Conservation (phyloP, 2,888 invertebrate genomes). For the Megalurothrips usitatus region DNA sequence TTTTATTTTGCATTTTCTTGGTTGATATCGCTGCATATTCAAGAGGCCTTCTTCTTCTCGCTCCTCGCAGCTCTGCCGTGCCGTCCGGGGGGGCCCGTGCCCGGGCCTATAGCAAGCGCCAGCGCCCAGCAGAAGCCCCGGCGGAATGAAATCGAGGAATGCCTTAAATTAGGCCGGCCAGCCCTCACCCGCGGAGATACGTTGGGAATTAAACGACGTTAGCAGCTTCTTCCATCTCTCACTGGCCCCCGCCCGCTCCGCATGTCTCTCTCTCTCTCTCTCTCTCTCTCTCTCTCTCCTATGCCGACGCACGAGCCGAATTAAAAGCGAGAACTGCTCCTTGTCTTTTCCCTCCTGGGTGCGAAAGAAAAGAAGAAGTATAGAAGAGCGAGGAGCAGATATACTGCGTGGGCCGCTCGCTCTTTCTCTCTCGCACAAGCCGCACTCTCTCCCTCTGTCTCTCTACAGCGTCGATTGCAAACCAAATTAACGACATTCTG, state of each 20-base stretch:
- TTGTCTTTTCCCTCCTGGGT: background rate
- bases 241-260: background rate
- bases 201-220: slow-evolving; percentile 13
- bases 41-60: background rate
- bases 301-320: background rate
- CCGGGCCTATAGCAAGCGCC: background rate
- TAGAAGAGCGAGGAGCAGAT: background rate
- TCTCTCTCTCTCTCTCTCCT: too few species aligned
- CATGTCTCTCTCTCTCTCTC: background rate
- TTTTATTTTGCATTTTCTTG: slow-evolving; percentile 25
- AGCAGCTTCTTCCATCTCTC: background rate
- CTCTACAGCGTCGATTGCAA: background rate
- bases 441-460: too few species aligned
- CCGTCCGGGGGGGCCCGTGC: background rate
- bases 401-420: background rate
- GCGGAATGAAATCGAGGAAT: slow-evolving; percentile 9
- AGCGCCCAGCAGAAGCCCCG: background rate
- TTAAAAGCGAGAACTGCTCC: background rate
- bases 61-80: background rate
- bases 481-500: background rate
- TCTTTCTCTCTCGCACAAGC: too few species aligned
- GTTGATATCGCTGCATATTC: slow-evolving; percentile 24
- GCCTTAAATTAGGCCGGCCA: slow-evolving; percentile 18
- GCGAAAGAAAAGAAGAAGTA: background rate
- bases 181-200: slow-evolving; percentile 2